Base-by-base conservation (phyloP, 1,140 invertebrate genomes). In the Microplitis mediator region DNA sequence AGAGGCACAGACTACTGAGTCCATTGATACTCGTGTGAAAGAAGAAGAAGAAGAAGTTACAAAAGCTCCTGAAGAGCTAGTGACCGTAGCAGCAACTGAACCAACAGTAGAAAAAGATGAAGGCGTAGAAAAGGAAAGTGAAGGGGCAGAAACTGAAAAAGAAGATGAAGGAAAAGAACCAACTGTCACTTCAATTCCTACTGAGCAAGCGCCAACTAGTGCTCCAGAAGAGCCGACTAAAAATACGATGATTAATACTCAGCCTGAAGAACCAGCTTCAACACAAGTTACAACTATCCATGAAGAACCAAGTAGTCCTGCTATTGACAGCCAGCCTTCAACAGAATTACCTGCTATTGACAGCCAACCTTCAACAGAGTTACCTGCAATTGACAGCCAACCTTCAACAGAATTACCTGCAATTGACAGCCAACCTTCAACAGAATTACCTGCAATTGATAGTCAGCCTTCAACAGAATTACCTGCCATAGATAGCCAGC, bases 21-120 rank as follows among this genome's bases (percentile, higher is more conserved):
- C 69, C 1, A 58, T 13, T 23, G n/a, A 11, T 4, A 14, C 36
- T 31, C 8, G 58, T 13, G 72, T 67, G 69, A 50, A 62, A 58
- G 65, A 73, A 16, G 73, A 77, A 16, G 73, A 77, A 13, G 69
- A 78, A 14, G 66, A 31, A 71, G 70, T 45, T n/a, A 35, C 8
- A 36, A 68, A 64, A 52, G 14, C 64, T 45, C 13, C 13, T 23
- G 66, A 64, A 6, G 62, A 64, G 35, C 16, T 45, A 35, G 36
- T 56, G 50, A 63, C 58, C 14, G 56, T 62, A 60, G 72, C 71
- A 36, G 16, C n/a, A 0, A 54, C n/a, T 11, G 52, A 54, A 50
- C 23, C 23, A 23, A 23, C 23, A 23, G 23, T 2, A 58, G 65
- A 73, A 16, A 71, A 77, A 23, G 23, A 23, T 9, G 69, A 79